Evolutionary conservation across 2,888 invertebrate genomes (phyloP).

Genomic region (Drosophila macrothrix): DNA sequence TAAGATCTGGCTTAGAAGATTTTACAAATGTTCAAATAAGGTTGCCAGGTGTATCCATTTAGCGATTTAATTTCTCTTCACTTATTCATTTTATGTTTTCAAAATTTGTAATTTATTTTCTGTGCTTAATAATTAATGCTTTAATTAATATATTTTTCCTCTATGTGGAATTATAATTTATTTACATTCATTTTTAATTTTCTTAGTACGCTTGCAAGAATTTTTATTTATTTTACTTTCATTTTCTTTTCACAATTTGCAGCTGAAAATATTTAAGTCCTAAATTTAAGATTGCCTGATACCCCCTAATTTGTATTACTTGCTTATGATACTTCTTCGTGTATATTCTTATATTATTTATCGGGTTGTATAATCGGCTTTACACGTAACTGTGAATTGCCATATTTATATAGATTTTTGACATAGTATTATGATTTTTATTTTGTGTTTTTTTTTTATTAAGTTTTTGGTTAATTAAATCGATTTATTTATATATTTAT

Average conservation of each 20-base stretch:
- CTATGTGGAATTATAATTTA: background rate
- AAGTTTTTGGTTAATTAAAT: constrained; percentile 24
- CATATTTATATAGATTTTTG: constrained; percentile 1
- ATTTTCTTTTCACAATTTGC: constrained; percentile 59
- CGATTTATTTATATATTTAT: background rate
- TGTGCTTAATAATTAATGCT: background rate
- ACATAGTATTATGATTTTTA: background rate
- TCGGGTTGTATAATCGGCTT: background rate
- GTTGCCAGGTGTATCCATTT: background rate
- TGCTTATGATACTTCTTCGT: constrained; percentile 14
- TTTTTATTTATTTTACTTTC: constrained; percentile 54
- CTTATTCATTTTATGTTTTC: background rate
- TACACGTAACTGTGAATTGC: constrained; percentile 14
- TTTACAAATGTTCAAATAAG: background rate
- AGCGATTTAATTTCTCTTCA: background rate
- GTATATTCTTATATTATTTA: constrained; percentile 6
- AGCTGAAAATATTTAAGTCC: constrained; percentile 64
- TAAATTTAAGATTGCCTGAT: constrained; percentile 50
- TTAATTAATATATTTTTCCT: background rate
- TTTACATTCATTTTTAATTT: constrained; percentile 22
- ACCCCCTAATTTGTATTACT: constrained; percentile 24
- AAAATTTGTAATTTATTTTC: background rate
- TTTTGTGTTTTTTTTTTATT: constrained; percentile 8
- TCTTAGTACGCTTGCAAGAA: constrained; percentile 19
- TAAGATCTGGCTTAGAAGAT: background rate